Conservation (phyloP, 2,113 vertebrate species). For the Zosterops pallidus region DNA sequence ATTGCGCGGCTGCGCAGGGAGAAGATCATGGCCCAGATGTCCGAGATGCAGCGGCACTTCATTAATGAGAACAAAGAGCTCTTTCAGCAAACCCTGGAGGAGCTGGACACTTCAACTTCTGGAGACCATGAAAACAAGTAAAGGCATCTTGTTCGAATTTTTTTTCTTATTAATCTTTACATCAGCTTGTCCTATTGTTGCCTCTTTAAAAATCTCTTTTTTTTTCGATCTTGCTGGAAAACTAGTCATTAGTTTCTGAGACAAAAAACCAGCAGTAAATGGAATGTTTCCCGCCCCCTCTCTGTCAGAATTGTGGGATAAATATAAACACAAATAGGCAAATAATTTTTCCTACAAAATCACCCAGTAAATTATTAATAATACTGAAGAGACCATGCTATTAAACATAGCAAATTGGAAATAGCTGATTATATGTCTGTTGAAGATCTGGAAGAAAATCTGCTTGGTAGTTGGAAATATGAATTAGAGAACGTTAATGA, state of each 20-base stretch:
- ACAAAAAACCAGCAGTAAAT: background rate
- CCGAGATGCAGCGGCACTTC: conserved; percentile 96
- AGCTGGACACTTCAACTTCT: conserved; percentile 84
- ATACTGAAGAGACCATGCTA: background rate
- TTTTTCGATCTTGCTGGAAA: background rate
- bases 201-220: rapidly evolving
- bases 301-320: background rate
- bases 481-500: background rate
- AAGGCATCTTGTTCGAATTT: background rate
- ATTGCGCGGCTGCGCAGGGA: conserved; percentile 91
- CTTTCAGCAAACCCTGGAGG: conserved; percentile 91
- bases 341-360: background rate
- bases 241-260: background rate
- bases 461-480: background rate
- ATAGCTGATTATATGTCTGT: background rate
- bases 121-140: conserved; percentile 80
- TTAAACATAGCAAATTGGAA: background rate
- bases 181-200: background rate
- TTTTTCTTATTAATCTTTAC: background rate
- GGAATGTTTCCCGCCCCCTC: background rate
- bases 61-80: conserved; percentile 97
- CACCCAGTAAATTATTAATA: background rate
- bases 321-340: background rate
- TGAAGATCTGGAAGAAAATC: background rate
- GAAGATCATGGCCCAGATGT: conserved; percentile 99